Conservation (phyloP, 2,888 invertebrate species). For the Elaeidobius kamerunicus region DNA sequence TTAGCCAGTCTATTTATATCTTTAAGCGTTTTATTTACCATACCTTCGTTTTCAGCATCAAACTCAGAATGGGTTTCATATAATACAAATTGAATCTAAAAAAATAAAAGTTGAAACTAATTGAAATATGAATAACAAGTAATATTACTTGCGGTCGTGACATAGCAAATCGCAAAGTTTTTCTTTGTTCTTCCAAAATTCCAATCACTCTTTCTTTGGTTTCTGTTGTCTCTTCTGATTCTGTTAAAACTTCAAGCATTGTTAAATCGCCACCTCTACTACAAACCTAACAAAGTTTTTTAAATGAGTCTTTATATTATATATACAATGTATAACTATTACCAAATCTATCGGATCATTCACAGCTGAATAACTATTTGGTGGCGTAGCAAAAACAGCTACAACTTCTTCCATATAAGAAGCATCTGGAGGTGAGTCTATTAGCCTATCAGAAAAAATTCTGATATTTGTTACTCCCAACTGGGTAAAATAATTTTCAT, state of each 20-base stretch:
- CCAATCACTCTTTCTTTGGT: conserved; percentile 60
- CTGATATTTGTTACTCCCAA: conserved; percentile 63
- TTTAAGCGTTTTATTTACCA: conserved; percentile 65
- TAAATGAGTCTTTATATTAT: neutral
- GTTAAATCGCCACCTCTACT: conserved; percentile 74
- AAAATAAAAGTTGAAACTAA: conserved; percentile 15
- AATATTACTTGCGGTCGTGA: conserved; percentile 75
- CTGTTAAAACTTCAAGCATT: conserved; percentile 71
- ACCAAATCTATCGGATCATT: conserved; percentile 75
- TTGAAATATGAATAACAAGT: too few species aligned
- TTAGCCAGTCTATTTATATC: conserved; percentile 69
- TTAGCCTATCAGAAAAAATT: conserved; percentile 53
- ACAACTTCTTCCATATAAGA: conserved; percentile 59
- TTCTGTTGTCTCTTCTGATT: conserved; percentile 61
- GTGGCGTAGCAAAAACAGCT: conserved; percentile 70
- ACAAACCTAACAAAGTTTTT: conserved; percentile 51
- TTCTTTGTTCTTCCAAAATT: conserved; percentile 73
- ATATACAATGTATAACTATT: conserved; percentile 16
- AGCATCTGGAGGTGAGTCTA: conserved; percentile 53
- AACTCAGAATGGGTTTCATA: conserved; percentile 81
- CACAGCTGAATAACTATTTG: conserved; percentile 78
- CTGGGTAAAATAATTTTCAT: conserved; percentile 64
- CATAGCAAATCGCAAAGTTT: conserved; percentile 69
- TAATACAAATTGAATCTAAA: conserved; percentile 70
- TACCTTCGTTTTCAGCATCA: conserved; percentile 70